Percentiles rank a stretch among this genome's conserved stretches.
Evolutionary conservation across 2,113 vertebrate genomes (phyloP).

Genomic region (Sialia sialis): DNA sequence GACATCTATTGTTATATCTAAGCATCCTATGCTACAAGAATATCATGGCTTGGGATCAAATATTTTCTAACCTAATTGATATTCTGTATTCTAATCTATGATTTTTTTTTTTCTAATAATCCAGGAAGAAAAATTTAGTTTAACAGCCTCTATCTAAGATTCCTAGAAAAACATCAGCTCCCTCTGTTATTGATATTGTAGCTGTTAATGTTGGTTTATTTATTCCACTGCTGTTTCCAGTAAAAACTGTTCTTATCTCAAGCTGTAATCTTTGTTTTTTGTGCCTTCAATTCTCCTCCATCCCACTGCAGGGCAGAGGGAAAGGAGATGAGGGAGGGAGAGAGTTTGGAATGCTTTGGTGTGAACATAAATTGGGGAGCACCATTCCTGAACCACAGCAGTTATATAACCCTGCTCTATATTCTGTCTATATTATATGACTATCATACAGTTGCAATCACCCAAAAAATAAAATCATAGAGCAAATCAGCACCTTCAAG

Average conservation of each 20-base stretch:
- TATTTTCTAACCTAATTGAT: background rate
- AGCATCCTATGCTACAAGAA: background rate
- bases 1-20: background rate
- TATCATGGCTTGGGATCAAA: background rate
- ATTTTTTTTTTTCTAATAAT: background rate
- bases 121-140: background rate
- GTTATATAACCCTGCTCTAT: background rate
- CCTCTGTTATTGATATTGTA: fast-evolving
- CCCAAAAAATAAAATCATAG: background rate
- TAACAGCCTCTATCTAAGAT: background rate
- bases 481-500: background rate
- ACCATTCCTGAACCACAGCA: background rate
- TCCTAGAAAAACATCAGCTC: background rate
- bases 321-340: background rate
- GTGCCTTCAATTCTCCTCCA: background rate
- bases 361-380: fast-evolving
- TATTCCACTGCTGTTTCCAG: background rate
- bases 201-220: background rate
- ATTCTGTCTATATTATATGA: background rate
- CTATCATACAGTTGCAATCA: background rate
- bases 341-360: background rate
- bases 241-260: background rate
- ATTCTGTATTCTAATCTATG: background rate
- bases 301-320: background rate
- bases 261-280: background rate